A percentile compares a stretch with the other conserved stretches of the same genome.
Conservation (phyloP, 2,888 invertebrate species). For the Lasioglossum calceatum region DNA sequence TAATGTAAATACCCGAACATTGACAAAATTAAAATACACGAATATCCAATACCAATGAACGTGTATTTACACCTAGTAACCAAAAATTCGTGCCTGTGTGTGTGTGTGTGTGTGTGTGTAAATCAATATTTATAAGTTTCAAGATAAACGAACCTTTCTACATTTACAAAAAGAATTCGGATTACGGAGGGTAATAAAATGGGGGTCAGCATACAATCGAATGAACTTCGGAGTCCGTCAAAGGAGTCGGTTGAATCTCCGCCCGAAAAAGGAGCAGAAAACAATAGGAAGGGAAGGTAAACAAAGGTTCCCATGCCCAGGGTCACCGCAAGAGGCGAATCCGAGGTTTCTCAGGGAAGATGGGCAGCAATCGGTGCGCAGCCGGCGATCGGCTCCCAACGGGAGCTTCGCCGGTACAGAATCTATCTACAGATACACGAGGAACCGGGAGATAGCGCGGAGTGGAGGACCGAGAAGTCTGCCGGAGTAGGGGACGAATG, state of each 20-base stretch:
- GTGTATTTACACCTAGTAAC: not conserved
- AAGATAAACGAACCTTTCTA: not conserved
- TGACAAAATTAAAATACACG: too few relatives aligned
- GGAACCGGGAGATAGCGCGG: slow-evolving; percentile 36
- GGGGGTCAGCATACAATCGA: not conserved
- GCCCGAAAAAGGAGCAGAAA: not conserved
- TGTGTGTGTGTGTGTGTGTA: not conserved
- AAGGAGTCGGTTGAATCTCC: not conserved
- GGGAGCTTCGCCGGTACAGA: slow-evolving; percentile 30
- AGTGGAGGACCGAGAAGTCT: slow-evolving; percentile 55
- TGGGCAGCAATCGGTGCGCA: not conserved
- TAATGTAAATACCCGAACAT: not conserved
- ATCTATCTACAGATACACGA: slow-evolving; percentile 26
- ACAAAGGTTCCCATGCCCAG: not conserved
- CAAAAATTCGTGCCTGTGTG: not conserved
- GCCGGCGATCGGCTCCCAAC: slow-evolving; percentile 36
- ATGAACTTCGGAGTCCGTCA: not conserved
- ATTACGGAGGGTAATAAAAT: not conserved
- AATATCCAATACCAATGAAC: too few relatives aligned
- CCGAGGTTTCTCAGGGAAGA: slow-evolving; percentile 2
- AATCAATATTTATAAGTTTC: not conserved
- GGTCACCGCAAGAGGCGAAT: not conserved
- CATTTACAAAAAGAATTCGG: not conserved
- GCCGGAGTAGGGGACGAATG: slow-evolving; percentile 62
- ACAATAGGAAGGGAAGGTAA: not conserved